Evolutionary conservation across 2,888 invertebrate species (phyloP).

Genomic region (Onthophagus sagittarius): DNA sequence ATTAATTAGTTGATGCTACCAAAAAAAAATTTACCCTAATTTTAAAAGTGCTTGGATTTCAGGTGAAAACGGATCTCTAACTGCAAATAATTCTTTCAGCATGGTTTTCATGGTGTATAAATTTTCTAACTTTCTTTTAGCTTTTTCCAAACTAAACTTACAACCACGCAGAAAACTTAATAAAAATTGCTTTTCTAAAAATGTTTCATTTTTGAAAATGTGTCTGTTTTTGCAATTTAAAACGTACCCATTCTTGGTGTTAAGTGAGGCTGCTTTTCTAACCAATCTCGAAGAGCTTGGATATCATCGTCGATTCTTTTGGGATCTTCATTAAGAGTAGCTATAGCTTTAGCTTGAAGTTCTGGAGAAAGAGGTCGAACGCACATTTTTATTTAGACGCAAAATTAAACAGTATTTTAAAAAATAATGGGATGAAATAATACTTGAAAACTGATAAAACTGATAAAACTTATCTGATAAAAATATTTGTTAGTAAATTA

Average conservation of each 20-base stretch:
- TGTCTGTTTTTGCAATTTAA: neutral
- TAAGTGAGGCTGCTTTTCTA: slow-evolving; percentile 56
- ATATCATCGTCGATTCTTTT: slow-evolving; percentile 50
- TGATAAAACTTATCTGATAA: neutral
- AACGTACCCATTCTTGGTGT: slow-evolving; percentile 54
- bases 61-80: slow-evolving; percentile 40
- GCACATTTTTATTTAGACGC: neutral
- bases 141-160: slow-evolving; percentile 59
- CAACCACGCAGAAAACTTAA: slow-evolving; percentile 60
- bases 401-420: neutral
- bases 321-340: slow-evolving; percentile 54
- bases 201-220: neutral
- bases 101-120: slow-evolving; percentile 54
- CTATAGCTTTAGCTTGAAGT: slow-evolving; percentile 50
- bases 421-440: neutral
- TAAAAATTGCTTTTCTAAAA: slow-evolving; percentile 59
- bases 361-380: slow-evolving; percentile 40
- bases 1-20: neutral
- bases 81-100: slow-evolving; percentile 52
- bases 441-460: neutral
- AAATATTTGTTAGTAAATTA: neutral
- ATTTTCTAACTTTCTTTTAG: slow-evolving; percentile 59
- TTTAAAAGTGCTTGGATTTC: slow-evolving; percentile 39
- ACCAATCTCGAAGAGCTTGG: slow-evolving; percentile 54
- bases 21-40: slow-evolving; percentile 44